Conservation (phyloP, 2,797 vertebrate genomes). For the Aldrovandia affinis region DNA sequence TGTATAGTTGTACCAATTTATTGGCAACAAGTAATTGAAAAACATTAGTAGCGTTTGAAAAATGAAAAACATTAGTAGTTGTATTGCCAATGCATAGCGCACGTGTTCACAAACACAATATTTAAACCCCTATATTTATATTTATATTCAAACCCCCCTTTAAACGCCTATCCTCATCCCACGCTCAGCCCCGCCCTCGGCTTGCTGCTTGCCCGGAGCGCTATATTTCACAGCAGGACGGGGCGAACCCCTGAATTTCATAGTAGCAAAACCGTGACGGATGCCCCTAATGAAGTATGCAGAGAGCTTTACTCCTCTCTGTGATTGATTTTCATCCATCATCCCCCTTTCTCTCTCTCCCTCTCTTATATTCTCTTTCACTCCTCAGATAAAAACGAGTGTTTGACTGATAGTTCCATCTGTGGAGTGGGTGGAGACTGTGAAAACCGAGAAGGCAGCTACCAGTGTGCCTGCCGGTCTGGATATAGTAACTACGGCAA, state of each 20-base stretch:
- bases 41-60: too few relatives aligned
- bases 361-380: background rate
- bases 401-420: slow-evolving; percentile 20
- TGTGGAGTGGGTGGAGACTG: slow-evolving; percentile 61
- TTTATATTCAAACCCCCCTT: too few relatives aligned
- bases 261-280: background rate
- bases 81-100: too few relatives aligned
- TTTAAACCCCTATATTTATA: too few relatives aligned
- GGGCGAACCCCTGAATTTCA: background rate
- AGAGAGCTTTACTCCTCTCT: too few relatives aligned
- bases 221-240: background rate
- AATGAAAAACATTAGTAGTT: too few relatives aligned
- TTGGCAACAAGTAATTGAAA: too few relatives aligned
- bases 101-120: too few relatives aligned
- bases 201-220: background rate
- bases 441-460: slow-evolving; percentile 57
- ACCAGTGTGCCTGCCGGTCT: slow-evolving; percentile 56
- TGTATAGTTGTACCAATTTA: too few relatives aligned
- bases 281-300: background rate
- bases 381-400: slow-evolving; percentile 66
- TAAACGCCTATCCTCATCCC: too few relatives aligned
- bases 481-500: slow-evolving; percentile 68
- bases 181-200: background rate
- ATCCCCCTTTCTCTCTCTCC: background rate
- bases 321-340: background rate